These are phyloP conservation scores for Hydrocynus forskahlii DNA, from an alignment of 2,797 vertebrate genomes.

Conservation along the genomic window DNA sequence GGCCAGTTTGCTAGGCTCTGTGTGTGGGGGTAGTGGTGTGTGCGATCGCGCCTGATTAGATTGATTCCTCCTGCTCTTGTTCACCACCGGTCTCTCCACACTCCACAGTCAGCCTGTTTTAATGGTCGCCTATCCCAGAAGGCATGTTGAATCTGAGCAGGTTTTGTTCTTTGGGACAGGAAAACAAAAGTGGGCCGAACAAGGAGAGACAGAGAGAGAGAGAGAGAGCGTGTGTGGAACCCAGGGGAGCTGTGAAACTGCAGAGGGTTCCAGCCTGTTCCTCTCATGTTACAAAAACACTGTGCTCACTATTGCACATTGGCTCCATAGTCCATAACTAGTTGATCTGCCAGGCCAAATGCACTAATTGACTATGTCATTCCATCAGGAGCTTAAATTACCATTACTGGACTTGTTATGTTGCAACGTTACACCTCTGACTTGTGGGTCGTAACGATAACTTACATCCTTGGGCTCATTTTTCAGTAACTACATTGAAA, in stretches of 20 bases:
- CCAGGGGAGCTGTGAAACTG: constrained; percentile 77
- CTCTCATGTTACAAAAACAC: constrained; percentile 71
- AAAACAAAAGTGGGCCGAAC: constrained; percentile 74
- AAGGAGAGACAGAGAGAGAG: constrained; percentile 45
- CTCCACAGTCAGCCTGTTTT: constrained; percentile 75
- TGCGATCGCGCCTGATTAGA: constrained; percentile 74
- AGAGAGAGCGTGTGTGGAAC: constrained; percentile 57
- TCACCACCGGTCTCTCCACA: constrained; percentile 76
- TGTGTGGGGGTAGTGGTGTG: constrained; percentile 58
- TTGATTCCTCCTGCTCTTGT: constrained; percentile 77
- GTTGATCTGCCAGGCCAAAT: too few relatives aligned
- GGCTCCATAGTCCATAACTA: background rate
- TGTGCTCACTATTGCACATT: constrained; percentile 11
- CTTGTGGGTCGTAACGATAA: background rate
- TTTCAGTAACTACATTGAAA: too few relatives aligned
- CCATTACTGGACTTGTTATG: background rate
- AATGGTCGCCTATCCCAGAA: constrained; percentile 76
- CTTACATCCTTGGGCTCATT: too few relatives aligned
- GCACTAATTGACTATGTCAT: background rate
- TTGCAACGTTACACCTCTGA: background rate
- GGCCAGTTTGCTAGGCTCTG: constrained; percentile 29
- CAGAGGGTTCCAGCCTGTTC: constrained; percentile 70
- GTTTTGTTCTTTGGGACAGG: constrained; percentile 75
- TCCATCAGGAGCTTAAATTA: background rate
- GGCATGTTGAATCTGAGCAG: constrained; percentile 76